Base-by-base conservation (phyloP, 2,888 invertebrate genomes). In the Trisateles emortualis region DNA sequence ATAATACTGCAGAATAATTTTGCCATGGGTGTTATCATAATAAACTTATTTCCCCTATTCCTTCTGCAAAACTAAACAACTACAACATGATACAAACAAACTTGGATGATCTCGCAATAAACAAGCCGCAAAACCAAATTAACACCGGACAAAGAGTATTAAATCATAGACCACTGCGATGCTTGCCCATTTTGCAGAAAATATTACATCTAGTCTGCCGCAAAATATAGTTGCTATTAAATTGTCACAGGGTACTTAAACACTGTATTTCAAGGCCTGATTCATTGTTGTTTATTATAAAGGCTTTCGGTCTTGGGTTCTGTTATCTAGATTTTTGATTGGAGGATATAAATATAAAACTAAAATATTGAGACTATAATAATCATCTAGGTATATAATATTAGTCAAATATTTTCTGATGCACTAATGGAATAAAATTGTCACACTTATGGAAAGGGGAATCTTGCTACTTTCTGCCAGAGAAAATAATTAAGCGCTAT, bases 211-310 rank as follows among this genome's bases (percentile, higher is more conserved):
- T 75, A 72, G 59, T 68, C 59, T 52, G 66, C 79, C 78, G 68
- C 80, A 71, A 87, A 83, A 87, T 85, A 87, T 81, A 79, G 74
- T 66, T 55, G 68, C 79, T 73, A 80, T 83, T 80, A 81, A 83
- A 81, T 75, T 75, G 80, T 81, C 82, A 76, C 73, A 61, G 63
- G 43, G 59, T 50, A 63, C 64, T 65, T 69, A 71, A 71, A 68
- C 55, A 63, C 55, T 43, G 62, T 65, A 73, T 69, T 68, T 73
- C 65, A 67, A 62, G 50, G 32, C 50, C 61, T 76, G 72, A 78
- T 78, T 77, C 74, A 79, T 78, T 70, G 64, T 62, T 48, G 51
- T 59, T 55, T 33, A 16, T 33, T 51, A 53, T 64, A 64, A 70
- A 64, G 62, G 67, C 50, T 53, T 44, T 16, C 57, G 39, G 47